Evolutionary conservation across 2,888 invertebrate genomes (phyloP).

Genomic region (Meta bourneti): DNA sequence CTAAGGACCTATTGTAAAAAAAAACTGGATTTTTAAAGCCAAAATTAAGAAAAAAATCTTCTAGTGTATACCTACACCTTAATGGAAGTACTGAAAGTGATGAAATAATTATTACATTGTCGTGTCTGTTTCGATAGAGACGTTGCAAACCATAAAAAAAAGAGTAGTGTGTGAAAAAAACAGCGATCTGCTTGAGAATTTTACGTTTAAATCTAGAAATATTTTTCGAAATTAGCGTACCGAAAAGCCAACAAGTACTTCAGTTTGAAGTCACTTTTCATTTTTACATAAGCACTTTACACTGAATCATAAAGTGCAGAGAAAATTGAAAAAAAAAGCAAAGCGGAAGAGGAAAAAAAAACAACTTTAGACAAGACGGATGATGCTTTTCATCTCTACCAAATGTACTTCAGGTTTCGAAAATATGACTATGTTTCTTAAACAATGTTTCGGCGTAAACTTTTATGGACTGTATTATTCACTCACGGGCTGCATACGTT

Average conservation of each 20-base stretch:
- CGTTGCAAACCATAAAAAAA: too few relatives aligned
- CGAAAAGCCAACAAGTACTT: too few relatives aligned
- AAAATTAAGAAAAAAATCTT: too few relatives aligned
- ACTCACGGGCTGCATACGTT: not conserved
- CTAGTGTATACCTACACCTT: too few relatives aligned
- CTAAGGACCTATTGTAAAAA: too few relatives aligned
- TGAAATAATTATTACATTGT: too few relatives aligned
- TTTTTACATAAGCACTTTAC: not conserved
- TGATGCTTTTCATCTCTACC: constrained; percentile 7
- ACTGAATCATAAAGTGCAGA: not conserved
- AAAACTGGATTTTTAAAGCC: too few relatives aligned
- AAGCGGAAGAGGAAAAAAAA: not conserved
- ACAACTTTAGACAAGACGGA: constrained; percentile 16
- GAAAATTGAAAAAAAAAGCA: not conserved
- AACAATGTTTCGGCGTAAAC: constrained; percentile 16
- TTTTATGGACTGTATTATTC: constrained; percentile 31
- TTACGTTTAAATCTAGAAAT: too few relatives aligned
- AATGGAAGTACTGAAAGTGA: too few relatives aligned
- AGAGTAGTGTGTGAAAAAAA: too few relatives aligned
- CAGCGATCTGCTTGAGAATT: too few relatives aligned
- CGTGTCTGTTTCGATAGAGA: too few relatives aligned
- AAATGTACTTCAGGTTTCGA: not conserved
- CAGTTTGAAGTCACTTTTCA: not conserved
- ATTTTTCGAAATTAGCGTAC: not conserved
- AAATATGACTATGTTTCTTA: constrained; percentile 26